Conservation (phyloP, 35 echinoderm and acorn worm species). For the Patiria miniata region DNA sequence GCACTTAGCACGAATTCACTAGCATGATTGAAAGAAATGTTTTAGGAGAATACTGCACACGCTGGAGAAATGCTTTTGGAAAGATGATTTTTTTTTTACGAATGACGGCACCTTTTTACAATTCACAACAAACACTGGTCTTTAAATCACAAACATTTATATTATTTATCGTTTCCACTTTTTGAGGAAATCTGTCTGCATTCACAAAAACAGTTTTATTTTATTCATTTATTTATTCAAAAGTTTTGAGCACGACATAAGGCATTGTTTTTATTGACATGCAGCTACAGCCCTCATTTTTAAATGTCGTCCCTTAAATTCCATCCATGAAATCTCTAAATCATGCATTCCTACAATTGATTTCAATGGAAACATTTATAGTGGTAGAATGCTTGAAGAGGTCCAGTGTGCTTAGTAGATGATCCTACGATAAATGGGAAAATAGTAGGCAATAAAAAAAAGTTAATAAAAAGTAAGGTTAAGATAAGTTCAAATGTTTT, state of each 20-base stretch:
- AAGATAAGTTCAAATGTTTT: too few species aligned
- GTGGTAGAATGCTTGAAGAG: not conserved
- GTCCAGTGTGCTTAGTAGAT: conserved; percentile 14
- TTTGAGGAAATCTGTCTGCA: too few species aligned
- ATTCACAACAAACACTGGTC: too few species aligned
- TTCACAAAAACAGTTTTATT: not conserved
- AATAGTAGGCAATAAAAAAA: not conserved
- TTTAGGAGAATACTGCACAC: too few species aligned
- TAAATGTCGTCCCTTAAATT: not conserved
- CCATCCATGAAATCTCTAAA: not conserved
- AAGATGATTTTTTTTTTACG: too few species aligned
- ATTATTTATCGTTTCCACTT: too few species aligned
- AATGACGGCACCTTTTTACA: too few species aligned
- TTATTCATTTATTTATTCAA: not conserved
- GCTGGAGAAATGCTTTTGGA: too few species aligned
- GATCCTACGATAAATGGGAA: not conserved
- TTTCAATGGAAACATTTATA: not conserved
- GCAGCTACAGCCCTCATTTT: not conserved
- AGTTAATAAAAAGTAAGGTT: too few species aligned
- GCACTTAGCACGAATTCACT: too few species aligned
- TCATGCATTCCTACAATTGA: not conserved
- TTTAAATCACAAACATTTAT: too few species aligned
- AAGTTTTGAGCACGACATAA: not conserved
- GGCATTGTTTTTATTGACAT: conserved; percentile 5
- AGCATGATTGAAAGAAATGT: too few species aligned